Base-by-base conservation (phyloP, 1,140 invertebrate species). In the Trichonephila inaurata region DNA sequence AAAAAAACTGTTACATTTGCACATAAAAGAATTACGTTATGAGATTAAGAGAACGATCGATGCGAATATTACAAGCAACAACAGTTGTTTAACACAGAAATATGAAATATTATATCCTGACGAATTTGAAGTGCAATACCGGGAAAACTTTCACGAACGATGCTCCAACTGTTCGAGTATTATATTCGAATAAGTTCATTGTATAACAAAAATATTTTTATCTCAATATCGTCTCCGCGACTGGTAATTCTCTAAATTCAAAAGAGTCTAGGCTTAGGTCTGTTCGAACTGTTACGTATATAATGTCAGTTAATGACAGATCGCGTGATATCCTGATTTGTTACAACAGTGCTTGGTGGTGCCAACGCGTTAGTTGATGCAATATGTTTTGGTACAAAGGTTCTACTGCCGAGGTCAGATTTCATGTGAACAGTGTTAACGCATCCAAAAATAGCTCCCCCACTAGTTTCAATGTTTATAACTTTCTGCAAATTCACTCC, bases 331-430 rank as follows among this genome's bases (percentile, higher is more conserved):
- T 33, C 72, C 72, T 28, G 72, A 18, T 77, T 12, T 77, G 18
- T 40, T 77, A 33, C 72, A 28, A 77, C 72, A 77, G 72, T 77
- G 72, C 33, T 58, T 28, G 69, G 88, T 58, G 8, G 33, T 89
- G 88, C 64, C 64, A 77, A 33, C 85, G 21, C 19, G 19, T 28
- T 61, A 8, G 2, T 12, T 89, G 64, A 77, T 72, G 88, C 64
- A 89, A 89, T 89, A 89, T 89, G 88, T 89, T 89, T 89, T 89
- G 88, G 66, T 89, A 16, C 88, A 89, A 89, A 89, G 88, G 64
- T 62, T 21, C 44, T 12, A 4, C n/a, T 16, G 21, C 28, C 40
- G 61, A 51, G 64, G 88, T 64, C 64, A 10, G n/a, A 44, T 89
- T 89, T 89, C 88, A 12, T 14, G 64, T 21, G 64, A 89, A 58